phyloP scores from a whole-genome alignment of 35 echinoderm and acorn worm genomes.

The Lytechinus pictus region DNA sequence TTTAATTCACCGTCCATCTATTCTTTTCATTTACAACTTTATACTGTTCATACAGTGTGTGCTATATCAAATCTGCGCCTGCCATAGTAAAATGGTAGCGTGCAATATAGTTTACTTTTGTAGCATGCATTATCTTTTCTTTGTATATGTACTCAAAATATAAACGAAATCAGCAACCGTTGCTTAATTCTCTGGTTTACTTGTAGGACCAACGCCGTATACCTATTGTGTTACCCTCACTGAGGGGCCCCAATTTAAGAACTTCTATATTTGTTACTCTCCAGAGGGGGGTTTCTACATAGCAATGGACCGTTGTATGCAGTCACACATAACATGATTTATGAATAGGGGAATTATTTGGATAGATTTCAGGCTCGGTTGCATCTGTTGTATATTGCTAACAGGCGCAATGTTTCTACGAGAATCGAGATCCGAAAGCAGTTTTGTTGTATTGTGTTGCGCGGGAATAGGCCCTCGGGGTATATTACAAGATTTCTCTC shows the following conservation, averaged over 20 bases:
- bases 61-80: background rate
- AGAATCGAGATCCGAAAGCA: background rate
- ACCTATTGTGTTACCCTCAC: background rate
- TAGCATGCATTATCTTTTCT: background rate
- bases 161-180: background rate
- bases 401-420: background rate
- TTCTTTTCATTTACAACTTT: too few species aligned
- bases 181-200: background rate
- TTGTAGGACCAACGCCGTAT: background rate
- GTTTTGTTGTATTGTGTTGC: background rate
- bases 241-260: background rate
- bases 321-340: conserved; percentile 3
- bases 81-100: background rate
- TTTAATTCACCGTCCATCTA: too few species aligned
- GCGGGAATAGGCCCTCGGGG: background rate
- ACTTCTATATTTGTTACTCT: background rate
- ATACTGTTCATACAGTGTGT: too few species aligned
- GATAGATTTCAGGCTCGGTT: background rate
- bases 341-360: background rate
- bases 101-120: background rate
- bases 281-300: background rate
- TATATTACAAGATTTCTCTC: background rate
- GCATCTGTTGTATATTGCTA: background rate
- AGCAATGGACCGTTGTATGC: background rate
- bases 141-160: background rate